phyloP scores from a whole-genome alignment of 2,888 invertebrate genomes.

The Perizoma flavofasciatum region DNA sequence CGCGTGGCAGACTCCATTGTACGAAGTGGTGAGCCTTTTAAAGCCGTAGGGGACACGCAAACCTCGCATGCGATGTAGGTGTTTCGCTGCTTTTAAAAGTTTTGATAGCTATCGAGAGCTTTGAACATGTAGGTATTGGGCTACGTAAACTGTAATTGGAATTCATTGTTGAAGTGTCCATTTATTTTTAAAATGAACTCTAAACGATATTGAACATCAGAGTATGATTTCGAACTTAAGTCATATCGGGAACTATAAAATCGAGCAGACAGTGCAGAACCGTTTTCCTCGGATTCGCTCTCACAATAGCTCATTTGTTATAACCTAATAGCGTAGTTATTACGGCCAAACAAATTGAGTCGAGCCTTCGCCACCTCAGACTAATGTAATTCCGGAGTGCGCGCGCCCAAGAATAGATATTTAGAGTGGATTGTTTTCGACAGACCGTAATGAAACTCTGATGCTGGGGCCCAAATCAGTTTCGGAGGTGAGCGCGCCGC shows the following conservation, averaged over 20 bases:
- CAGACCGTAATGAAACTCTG: slow-evolving; percentile 84
- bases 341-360: slow-evolving; percentile 83
- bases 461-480: slow-evolving; percentile 81
- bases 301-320: slow-evolving; percentile 83
- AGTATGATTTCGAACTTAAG: slow-evolving; percentile 2
- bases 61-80: slow-evolving; percentile 59
- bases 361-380: slow-evolving; percentile 84
- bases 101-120: slow-evolving; percentile 34
- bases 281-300: slow-evolving; percentile 76
- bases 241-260: slow-evolving; percentile 57
- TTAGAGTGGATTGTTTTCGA: slow-evolving; percentile 85
- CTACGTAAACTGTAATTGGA: slow-evolving; percentile 24
- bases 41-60: slow-evolving; percentile 65
- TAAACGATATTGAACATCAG: slow-evolving; percentile 10
- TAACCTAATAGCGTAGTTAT: slow-evolving; percentile 82
- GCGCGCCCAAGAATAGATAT: slow-evolving; percentile 83
- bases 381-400: slow-evolving; percentile 82
- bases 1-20: slow-evolving; percentile 58
- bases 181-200: neutral
- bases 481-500: slow-evolving; percentile 80
- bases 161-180: slow-evolving; percentile 3
- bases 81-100: slow-evolving; percentile 46
- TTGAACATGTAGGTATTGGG: slow-evolving; percentile 26
- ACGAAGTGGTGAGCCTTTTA: slow-evolving; percentile 67
- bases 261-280: slow-evolving; percentile 72